phyloP scores from a whole-genome alignment of 2,888 invertebrate genomes.

The Crematogaster levior region DNA sequence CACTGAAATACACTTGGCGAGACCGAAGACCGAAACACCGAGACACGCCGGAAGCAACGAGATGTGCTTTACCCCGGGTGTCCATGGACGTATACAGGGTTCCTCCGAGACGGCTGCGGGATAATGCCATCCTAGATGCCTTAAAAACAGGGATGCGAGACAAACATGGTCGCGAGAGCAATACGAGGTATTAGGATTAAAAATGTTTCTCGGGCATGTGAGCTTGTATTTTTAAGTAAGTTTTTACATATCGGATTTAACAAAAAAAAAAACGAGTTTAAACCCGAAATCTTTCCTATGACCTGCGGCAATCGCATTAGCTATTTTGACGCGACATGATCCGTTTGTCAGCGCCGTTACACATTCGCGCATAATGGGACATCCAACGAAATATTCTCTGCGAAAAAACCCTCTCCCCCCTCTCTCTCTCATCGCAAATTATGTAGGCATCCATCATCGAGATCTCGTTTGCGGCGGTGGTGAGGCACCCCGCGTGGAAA shows the following conservation, averaged over 20 bases:
- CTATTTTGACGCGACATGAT: constrained; percentile 1
- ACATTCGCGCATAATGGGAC: constrained; percentile 5
- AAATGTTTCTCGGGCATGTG: neutral
- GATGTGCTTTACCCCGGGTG: constrained; percentile 14
- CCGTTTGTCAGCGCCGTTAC: constrained; percentile 17
- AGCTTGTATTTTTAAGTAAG: neutral
- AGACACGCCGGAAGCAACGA: constrained; percentile 32
- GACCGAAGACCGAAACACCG: constrained; percentile 24
- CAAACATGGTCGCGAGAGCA: no score
- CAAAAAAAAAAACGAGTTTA: neutral
- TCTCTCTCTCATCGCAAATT: neutral
- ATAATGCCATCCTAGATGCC: neutral
- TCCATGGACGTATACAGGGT: neutral
- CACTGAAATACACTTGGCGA: constrained; percentile 48
- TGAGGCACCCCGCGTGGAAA: neutral
- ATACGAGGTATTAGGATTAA: neutral
- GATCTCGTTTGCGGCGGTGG: constrained; percentile 15
- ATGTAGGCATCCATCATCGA: constrained; percentile 22
- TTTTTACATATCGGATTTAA: neutral
- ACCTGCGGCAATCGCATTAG: constrained; percentile 3
- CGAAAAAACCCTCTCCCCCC: neutral
- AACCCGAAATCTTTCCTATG: neutral
- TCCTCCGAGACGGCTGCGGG: neutral
- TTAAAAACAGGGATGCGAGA: neutral
- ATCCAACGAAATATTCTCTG: neutral